A percentile compares a stretch with the other conserved stretches of the same genome.
phyloP scores from a whole-genome alignment of 2,888 invertebrate genomes.

The Pterostichus madidus region DNA sequence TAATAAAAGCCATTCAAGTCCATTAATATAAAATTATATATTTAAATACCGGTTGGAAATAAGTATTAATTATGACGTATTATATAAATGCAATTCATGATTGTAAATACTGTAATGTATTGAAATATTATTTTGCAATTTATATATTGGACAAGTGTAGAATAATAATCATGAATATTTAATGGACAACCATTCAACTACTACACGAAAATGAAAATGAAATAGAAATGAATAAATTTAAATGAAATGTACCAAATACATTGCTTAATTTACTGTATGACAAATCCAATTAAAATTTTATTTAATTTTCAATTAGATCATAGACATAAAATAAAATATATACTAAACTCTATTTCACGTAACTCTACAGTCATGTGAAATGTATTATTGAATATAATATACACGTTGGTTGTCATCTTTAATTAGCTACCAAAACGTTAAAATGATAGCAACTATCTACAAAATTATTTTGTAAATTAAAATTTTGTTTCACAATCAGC shows the following conservation, averaged over 20 bases:
- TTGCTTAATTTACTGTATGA: neutral
- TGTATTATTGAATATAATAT: too few species aligned
- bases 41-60: conserved; percentile 5
- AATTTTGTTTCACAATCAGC: too few species aligned
- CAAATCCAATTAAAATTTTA: neutral
- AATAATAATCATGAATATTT: conserved; percentile 8
- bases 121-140: conserved; percentile 5
- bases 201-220: neutral
- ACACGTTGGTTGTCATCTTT: too few species aligned
- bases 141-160: neutral
- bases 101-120: neutral
- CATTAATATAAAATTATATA: conserved; percentile 2
- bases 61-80: neutral
- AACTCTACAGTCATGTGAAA: too few species aligned
- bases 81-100: conserved; percentile 8
- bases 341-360: too few species aligned
- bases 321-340: too few species aligned
- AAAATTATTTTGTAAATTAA: too few species aligned
- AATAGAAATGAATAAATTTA: neutral
- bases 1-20: neutral
- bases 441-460: too few species aligned
- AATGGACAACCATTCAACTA: neutral
- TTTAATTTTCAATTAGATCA: too few species aligned
- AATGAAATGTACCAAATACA: neutral
- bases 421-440: too few species aligned